Conservation (phyloP, 2,797 vertebrate genomes). For the Setipinna tenuifilis region DNA sequence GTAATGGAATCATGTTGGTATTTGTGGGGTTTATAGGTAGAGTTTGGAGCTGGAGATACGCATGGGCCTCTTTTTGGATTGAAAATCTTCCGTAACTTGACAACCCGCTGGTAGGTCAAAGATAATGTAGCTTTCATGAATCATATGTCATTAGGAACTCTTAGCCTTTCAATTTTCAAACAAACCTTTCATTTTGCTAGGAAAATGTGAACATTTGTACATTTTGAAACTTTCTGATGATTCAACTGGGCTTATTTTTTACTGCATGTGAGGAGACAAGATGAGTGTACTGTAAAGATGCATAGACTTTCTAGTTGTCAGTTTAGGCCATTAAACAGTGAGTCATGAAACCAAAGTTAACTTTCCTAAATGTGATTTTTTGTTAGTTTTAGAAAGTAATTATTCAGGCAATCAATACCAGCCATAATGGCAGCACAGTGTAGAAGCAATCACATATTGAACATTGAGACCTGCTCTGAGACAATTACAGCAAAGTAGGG, state of each 20-base stretch:
- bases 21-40: conserved; percentile 77
- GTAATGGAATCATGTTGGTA: conserved; percentile 19
- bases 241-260: conserved; percentile 1
- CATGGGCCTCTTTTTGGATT: conserved; percentile 92
- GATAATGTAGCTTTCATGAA: not conserved
- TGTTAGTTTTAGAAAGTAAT: not conserved
- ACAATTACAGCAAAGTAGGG: not conserved
- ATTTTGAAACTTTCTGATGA: not conserved
- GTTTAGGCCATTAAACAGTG: no score
- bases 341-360: no score
- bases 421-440: not conserved
- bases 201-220: not conserved
- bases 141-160: not conserved
- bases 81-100: conserved; percentile 96
- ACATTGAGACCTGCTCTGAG: not conserved
- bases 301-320: not conserved
- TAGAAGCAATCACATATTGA: not conserved
- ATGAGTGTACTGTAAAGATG: not conserved
- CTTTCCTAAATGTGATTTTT: not conserved
- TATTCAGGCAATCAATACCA: not conserved
- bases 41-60: conserved; percentile 93
- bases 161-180: not conserved
- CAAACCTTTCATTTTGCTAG: not conserved
- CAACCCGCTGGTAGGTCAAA: conserved; percentile 83
- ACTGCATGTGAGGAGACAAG: not conserved